These are phyloP conservation scores for Orchestes rusci DNA, from an alignment of 2,888 invertebrate species.

Conservation along the genomic window DNA sequence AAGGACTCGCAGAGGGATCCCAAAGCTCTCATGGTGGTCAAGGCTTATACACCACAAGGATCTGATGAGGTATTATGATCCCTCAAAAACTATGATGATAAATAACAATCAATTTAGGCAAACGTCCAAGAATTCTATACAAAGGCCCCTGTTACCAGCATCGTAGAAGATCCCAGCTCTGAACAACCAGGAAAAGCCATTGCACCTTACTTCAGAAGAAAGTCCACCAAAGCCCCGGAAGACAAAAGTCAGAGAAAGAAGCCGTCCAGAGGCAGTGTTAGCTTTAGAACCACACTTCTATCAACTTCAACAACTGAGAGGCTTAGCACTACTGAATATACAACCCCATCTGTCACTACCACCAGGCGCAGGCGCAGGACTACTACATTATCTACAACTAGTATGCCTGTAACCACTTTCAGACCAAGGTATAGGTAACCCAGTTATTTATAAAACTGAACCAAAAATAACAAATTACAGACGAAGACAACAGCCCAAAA, in stretches of 20 bases:
- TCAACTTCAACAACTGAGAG: constrained; percentile 4
- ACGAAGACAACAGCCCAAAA: constrained; percentile 7
- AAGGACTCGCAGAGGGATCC: constrained; percentile 37
- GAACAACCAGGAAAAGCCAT: constrained; percentile 11
- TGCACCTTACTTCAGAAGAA: constrained; percentile 25
- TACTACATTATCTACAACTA: constrained; percentile 31
- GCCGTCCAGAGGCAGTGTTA: constrained; percentile 20
- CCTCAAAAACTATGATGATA: too few relatives aligned
- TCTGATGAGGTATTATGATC: constrained; percentile 47
- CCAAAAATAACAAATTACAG: constrained; percentile 11
- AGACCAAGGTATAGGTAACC: constrained; percentile 37
- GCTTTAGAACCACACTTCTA: constrained; percentile 1
- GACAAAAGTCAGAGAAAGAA: constrained; percentile 16
- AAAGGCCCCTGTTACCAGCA: constrained; percentile 55
- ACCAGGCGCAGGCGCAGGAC: constrained; percentile 28
- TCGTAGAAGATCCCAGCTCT: constrained; percentile 39
- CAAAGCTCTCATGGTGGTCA: constrained; percentile 57
- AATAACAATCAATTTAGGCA: too few relatives aligned
- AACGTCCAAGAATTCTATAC: constrained; percentile 58
- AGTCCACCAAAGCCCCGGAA: constrained; percentile 20
- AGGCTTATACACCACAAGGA: constrained; percentile 57
- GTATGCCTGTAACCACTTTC: constrained; percentile 44
- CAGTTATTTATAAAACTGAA: not conserved
- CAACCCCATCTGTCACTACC: constrained; percentile 10
- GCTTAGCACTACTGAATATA: constrained; percentile 2